These are phyloP conservation scores for Cosmorhoe ocellata DNA, from an alignment of 2,888 invertebrate genomes.

Conservation along the genomic window DNA sequence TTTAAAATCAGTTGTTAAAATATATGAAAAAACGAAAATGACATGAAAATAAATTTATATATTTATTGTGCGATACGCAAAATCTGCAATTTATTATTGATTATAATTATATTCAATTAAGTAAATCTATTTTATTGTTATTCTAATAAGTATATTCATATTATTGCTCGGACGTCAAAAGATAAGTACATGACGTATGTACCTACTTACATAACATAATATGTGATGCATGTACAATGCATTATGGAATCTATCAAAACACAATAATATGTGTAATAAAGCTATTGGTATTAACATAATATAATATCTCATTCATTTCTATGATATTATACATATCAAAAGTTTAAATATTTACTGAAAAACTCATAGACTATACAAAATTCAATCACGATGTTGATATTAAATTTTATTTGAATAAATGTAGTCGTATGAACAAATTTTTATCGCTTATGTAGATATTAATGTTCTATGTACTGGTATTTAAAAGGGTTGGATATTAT, in stretches of 20 bases:
- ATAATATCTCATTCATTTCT: neutral
- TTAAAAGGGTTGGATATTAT: conserved; percentile 17
- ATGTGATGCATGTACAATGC: neutral
- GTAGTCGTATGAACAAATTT: conserved; percentile 12
- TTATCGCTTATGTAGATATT: conserved; percentile 6
- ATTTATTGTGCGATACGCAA: conserved; percentile 1
- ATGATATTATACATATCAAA: conserved; percentile 18
- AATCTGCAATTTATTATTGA: conserved; percentile 6
- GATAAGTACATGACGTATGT: neutral
- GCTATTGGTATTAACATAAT: neutral
- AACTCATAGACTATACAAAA: too few relatives aligned
- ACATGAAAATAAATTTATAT: neutral
- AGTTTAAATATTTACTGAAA: too few relatives aligned
- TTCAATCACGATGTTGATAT: too few relatives aligned
- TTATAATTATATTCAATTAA: neutral
- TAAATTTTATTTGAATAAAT: neutral
- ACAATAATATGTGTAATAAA: neutral
- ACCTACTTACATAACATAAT: neutral
- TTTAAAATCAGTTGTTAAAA: neutral
- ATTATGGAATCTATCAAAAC: neutral
- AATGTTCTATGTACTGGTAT: conserved; percentile 22
- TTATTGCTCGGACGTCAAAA: neutral
- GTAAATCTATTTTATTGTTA: conserved; percentile 2
- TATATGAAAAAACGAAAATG: too few relatives aligned
- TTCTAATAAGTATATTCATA: neutral